phyloP scores from a whole-genome alignment of 2,888 invertebrate species.

The Protophormia terraenovae region DNA sequence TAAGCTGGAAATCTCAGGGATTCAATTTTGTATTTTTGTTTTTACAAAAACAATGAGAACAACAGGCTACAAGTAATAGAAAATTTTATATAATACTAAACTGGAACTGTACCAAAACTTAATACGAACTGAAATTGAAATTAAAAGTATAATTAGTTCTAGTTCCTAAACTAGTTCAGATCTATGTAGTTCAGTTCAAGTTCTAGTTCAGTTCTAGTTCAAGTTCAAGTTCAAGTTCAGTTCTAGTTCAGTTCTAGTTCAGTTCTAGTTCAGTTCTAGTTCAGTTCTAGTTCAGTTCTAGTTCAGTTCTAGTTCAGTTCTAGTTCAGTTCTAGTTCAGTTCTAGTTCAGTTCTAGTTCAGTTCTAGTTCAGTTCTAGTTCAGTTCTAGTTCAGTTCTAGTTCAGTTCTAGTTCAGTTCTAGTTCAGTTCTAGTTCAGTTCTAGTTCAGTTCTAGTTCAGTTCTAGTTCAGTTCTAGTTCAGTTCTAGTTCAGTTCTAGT shows the following conservation, averaged over 20 bases:
- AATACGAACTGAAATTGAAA: no score
- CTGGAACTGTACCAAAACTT: no score
- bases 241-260: no score
- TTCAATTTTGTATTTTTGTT: neutral
- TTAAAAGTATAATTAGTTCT: no score
- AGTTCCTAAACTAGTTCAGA: neutral
- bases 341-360: neutral
- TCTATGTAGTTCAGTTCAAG: neutral
- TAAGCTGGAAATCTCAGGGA: neutral
- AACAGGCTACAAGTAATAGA: no score
- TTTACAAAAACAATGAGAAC: neutral
- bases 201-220: no score
- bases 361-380: neutral
- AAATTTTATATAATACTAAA: no score
- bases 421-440: neutral
- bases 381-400: neutral
- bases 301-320: neutral
- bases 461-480: neutral
- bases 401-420: neutral
- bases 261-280: neutral
- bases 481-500: neutral
- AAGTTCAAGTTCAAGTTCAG: no score
- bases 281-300: neutral
- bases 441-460: neutral
- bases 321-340: neutral